A percentile compares a stretch with the other conserved stretches of the same genome.
Evolutionary conservation across 1,140 invertebrate genomes (phyloP).

Genomic region (Heliconius hewitsoni): DNA sequence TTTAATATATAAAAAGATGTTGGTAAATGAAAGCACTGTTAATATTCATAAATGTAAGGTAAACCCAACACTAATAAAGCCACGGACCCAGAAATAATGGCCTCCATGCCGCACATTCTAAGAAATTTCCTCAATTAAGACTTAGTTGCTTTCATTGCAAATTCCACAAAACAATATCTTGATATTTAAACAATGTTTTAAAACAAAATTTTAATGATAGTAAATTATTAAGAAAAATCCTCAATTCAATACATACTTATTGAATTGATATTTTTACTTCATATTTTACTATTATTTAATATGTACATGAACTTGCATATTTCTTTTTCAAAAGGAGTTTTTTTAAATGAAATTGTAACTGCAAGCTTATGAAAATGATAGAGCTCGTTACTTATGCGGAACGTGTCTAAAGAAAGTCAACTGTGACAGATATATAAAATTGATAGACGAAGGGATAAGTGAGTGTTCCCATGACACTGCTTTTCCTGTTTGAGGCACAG

Average conservation of each 20-base stretch:
- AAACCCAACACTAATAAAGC: conserved; percentile 11
- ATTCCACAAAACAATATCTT: conserved; percentile 3
- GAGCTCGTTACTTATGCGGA: conserved; percentile 6
- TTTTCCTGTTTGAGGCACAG: background rate
- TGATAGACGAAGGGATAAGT: conserved; percentile 1
- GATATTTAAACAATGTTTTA: background rate
- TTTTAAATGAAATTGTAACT: background rate
- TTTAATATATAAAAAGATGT: background rate
- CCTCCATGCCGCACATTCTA: conserved; percentile 10
- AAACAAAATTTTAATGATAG: background rate
- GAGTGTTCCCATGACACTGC: conserved; percentile 1
- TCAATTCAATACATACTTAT: too few relatives aligned
- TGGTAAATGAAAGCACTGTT: background rate
- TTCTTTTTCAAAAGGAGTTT: background rate
- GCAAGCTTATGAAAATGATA: background rate
- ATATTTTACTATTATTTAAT: background rate
- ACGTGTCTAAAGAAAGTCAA: conserved; percentile 10
- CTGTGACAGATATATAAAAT: conserved; percentile 8
- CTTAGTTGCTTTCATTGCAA: background rate
- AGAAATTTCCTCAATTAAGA: conserved; percentile 15
- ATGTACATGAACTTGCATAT: background rate
- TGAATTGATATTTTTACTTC: too few relatives aligned
- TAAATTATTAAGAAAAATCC: too few relatives aligned
- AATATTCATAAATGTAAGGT: conserved; percentile 8
- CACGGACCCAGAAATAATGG: conserved; percentile 9